phyloP scores from a whole-genome alignment of 2,113 vertebrate species.

The Periophthalmus modestus region DNA sequence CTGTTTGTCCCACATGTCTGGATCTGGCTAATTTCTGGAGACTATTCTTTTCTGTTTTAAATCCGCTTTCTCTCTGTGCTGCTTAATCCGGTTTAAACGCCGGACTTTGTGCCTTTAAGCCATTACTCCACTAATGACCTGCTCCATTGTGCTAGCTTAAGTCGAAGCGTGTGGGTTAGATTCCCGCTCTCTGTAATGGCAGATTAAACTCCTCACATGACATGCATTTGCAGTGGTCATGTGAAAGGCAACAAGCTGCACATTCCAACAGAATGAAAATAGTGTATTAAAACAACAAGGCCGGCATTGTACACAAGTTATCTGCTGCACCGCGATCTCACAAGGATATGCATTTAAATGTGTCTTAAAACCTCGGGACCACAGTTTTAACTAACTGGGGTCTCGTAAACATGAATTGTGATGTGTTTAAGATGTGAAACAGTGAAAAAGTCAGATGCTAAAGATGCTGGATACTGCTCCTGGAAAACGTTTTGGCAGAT shows the following conservation, averaged over 20 bases:
- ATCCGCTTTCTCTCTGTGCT: conserved; percentile 70
- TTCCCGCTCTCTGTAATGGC: conserved; percentile 52
- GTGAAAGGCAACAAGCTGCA: conserved; percentile 7
- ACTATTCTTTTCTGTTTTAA: conserved; percentile 65
- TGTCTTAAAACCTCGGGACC: too few species aligned
- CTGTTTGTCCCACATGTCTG: too few species aligned
- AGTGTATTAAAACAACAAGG: not conserved
- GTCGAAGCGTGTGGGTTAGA: conserved; percentile 17
- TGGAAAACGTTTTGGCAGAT: too few species aligned
- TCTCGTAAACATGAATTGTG: too few species aligned
- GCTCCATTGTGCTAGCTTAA: conserved; percentile 4
- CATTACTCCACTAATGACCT: not conserved
- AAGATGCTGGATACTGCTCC: too few species aligned
- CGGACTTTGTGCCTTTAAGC: conserved; percentile 1
- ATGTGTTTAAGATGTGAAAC: too few species aligned
- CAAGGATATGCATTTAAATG: too few species aligned
- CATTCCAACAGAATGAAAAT: not conserved
- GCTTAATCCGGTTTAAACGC: conserved; percentile 57
- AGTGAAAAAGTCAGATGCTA: too few species aligned
- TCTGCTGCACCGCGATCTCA: too few species aligned
- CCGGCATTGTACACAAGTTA: too few species aligned
- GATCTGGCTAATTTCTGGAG: conserved; percentile 56
- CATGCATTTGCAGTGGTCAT: conserved; percentile 16
- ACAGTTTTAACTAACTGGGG: too few species aligned
- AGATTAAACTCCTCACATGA: conserved; percentile 49